Evolutionary conservation across 2,888 invertebrate genomes (phyloP).

Genomic region (Hydraecia micacea): DNA sequence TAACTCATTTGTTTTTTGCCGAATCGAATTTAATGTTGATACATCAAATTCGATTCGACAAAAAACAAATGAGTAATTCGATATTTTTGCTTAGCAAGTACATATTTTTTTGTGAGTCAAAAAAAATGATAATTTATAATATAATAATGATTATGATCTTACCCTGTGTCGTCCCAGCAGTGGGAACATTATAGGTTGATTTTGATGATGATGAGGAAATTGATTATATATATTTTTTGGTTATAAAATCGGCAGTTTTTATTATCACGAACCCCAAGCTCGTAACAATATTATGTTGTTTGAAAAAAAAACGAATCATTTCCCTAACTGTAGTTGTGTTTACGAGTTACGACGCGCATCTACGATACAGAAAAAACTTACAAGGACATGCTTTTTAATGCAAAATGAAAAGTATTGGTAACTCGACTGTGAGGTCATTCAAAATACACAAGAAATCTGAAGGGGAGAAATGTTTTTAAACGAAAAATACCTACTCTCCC

Average conservation of each 20-base stretch:
- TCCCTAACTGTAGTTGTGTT: neutral
- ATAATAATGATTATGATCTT: too few species aligned
- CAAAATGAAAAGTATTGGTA: neutral
- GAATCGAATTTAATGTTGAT: constrained; percentile 15
- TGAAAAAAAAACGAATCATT: neutral
- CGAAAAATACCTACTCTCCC: neutral
- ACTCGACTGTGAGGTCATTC: neutral
- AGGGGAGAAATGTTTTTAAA: neutral
- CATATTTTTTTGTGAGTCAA: neutral
- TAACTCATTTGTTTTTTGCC: constrained; percentile 5
- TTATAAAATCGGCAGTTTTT: too few species aligned
- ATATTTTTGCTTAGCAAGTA: neutral
- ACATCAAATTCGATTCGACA: too few species aligned
- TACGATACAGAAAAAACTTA: neutral
- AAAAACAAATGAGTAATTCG: neutral
- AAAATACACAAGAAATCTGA: neutral
- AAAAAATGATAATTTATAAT: too few species aligned
- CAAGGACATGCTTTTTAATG: neutral
- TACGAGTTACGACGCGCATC: neutral
- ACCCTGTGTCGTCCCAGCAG: too few species aligned
- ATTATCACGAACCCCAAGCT: too few species aligned
- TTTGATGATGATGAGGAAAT: too few species aligned
- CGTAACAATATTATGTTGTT: too few species aligned
- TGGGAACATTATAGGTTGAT: too few species aligned
- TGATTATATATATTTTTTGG: too few species aligned